Evolutionary conservation across 2,888 invertebrate genomes (phyloP).

Genomic region (Caenorhabditis auriculariae): DNA sequence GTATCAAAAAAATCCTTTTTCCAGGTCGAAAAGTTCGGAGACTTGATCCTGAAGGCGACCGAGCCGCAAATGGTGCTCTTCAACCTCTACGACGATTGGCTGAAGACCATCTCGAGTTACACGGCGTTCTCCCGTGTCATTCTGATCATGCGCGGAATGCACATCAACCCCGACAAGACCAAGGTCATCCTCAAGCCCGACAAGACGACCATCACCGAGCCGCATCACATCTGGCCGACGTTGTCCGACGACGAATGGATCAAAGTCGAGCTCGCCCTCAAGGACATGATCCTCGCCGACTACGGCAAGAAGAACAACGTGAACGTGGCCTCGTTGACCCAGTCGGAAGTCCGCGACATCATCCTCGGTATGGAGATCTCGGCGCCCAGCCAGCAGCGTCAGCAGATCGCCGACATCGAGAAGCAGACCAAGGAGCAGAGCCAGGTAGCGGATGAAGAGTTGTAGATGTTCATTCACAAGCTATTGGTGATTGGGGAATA

Average conservation of each 20-base stretch:
- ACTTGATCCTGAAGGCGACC: conserved; percentile 95
- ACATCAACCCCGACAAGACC: conserved; percentile 97
- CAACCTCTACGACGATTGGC: conserved; percentile 98
- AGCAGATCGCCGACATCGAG: conserved; percentile 99
- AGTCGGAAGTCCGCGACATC: conserved; percentile 95
- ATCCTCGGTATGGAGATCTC: conserved; percentile 99
- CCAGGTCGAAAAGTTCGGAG: conserved; percentile 92
- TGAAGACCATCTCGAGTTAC: conserved; percentile 97
- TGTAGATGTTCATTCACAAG: background rate
- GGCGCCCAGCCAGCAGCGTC: conserved; percentile 95
- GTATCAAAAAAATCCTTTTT: too few relatives aligned
- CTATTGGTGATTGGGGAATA: too few relatives aligned
- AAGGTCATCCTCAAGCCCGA: conserved; percentile 98
- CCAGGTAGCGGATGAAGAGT: conserved; percentile 27
- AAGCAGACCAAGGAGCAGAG: conserved; percentile 97
- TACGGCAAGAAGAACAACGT: conserved; percentile 99
- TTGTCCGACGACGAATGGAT: conserved; percentile 98
- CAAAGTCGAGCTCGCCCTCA: conserved; percentile 92
- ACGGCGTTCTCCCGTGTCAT: conserved; percentile 97
- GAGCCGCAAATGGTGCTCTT: conserved; percentile 99
- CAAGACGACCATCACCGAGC: conserved; percentile 96
- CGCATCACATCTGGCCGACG: conserved; percentile 99
- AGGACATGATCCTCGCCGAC: conserved; percentile 96
- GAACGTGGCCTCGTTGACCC: conserved; percentile 96
- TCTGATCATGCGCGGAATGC: conserved; percentile 89